Evolutionary conservation across 2,113 vertebrate genomes (phyloP).

Genomic region (Erythrocebus patas): DNA sequence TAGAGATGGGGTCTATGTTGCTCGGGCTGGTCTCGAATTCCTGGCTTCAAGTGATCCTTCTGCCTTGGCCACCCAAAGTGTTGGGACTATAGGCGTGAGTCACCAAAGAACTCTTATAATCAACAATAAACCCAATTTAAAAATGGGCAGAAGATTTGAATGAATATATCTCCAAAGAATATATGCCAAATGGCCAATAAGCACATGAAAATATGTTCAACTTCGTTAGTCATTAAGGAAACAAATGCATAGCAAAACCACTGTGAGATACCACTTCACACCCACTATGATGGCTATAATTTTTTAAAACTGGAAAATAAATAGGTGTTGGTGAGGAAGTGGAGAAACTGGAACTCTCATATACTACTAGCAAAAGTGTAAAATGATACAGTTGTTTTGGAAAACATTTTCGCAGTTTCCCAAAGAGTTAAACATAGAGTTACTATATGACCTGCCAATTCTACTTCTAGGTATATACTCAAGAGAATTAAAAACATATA

Average conservation of each 20-base stretch:
- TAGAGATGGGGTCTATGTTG: no score
- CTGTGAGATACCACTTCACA: background rate
- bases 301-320: background rate
- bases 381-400: background rate
- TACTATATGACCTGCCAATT: background rate
- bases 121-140: background rate
- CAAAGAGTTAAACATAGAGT: background rate
- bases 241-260: background rate
- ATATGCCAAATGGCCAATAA: background rate
- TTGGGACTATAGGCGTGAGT: no score
- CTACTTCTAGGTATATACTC: background rate
- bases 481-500: background rate
- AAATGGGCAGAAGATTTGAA: background rate
- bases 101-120: background rate
- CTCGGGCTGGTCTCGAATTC: no score
- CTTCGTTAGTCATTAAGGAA: background rate
- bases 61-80: no score
- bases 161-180: background rate
- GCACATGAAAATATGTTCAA: background rate
- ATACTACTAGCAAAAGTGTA: background rate
- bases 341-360: background rate
- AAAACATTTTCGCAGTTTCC: constrained; percentile 14
- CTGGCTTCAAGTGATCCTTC: no score
- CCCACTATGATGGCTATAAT: background rate
- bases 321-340: background rate